Evolutionary conservation across 2,797 vertebrate genomes (phyloP), one percentile per base, ranked within the genome.

Genomic region (Emys orbicularis): DNA sequence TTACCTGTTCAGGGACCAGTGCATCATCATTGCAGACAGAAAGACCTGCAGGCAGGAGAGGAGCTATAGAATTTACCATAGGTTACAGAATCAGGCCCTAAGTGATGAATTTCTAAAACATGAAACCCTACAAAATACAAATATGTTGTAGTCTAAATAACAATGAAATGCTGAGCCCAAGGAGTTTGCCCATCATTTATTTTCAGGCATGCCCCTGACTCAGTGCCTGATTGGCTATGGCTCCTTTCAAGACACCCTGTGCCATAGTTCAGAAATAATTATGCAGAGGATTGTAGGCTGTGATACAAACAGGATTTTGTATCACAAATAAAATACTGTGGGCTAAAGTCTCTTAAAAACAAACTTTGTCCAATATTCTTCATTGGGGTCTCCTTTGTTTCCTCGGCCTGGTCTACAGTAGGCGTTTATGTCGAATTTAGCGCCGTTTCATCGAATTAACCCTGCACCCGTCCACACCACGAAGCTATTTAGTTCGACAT

Each of bases 371-470:
- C 1, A 1, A 52, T 47, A 84, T 0, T 0, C 80, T n/a, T 2
- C 0, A 0, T 37, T 16, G 4, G 1, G 0, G 50, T 92, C 0
- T 1, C 50, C 87, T 93, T 77, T 92, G 83, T 86, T 16, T 77
- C 88, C 95, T n/a, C n/a, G n/a, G n/a, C n/a, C n/a, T n/a, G n/a
- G n/a, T n/a, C n/a, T n/a, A n/a, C n/a, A n/a, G n/a, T n/a, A n/a
- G n/a, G n/a, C n/a, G n/a, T n/a, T n/a, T n/a, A n/a, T n/a, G n/a
- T n/a, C n/a, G n/a, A n/a, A n/a, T n/a, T n/a, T n/a, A n/a, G n/a
- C n/a, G n/a, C n/a, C n/a, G n/a, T n/a, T n/a, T n/a, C n/a, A n/a
- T n/a, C n/a, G n/a, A n/a, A n/a, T n/a, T n/a, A n/a, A n/a, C n/a
- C n/a, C n/a, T n/a, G n/a, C n/a, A n/a, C n/a, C n/a, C n/a, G n/a